A percentile compares a stretch with the other conserved stretches of the same genome.
Evolutionary conservation across 2,888 invertebrate species (phyloP).

Genomic region (Pollenia labialis): DNA sequence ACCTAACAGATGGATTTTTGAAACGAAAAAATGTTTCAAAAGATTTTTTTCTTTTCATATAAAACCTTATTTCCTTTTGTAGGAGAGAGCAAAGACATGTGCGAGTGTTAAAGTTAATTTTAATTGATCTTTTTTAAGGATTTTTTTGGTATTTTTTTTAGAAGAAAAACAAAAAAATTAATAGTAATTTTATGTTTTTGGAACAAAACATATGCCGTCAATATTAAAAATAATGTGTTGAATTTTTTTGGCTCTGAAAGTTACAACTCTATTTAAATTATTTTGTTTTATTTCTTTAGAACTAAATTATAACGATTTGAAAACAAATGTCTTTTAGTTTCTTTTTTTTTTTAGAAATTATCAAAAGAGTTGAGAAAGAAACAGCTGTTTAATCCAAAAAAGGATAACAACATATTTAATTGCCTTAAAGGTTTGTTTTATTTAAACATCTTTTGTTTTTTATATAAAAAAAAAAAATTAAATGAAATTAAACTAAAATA

Average conservation of each 20-base stretch:
- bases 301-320: conserved; percentile 41
- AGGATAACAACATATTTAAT: conserved; percentile 54
- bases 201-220: conserved; percentile 37
- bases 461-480: neutral
- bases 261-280: conserved; percentile 45
- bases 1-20: conserved; percentile 57
- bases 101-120: conserved; percentile 18
- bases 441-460: conserved; percentile 28
- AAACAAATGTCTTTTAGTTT: conserved; percentile 44
- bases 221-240: neutral
- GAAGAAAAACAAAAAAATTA: conserved; percentile 5
- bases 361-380: conserved; percentile 25
- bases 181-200: conserved; percentile 29
- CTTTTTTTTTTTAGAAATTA: conserved; percentile 14
- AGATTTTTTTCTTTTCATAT: conserved; percentile 4
- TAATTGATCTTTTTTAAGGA: conserved; percentile 42
- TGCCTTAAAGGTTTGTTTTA: conserved; percentile 48
- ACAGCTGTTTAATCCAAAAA: conserved; percentile 61
- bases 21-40: neutral
- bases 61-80: conserved; percentile 25
- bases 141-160: conserved; percentile 8
- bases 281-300: conserved; percentile 37
- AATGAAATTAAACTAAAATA: neutral
- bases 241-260: neutral
- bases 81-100: conserved; percentile 23